A percentile compares a stretch with the other conserved stretches of the same genome.
Evolutionary conservation across 2,113 vertebrate genomes (phyloP).

Genomic region (Heloderma charlesbogerti): DNA sequence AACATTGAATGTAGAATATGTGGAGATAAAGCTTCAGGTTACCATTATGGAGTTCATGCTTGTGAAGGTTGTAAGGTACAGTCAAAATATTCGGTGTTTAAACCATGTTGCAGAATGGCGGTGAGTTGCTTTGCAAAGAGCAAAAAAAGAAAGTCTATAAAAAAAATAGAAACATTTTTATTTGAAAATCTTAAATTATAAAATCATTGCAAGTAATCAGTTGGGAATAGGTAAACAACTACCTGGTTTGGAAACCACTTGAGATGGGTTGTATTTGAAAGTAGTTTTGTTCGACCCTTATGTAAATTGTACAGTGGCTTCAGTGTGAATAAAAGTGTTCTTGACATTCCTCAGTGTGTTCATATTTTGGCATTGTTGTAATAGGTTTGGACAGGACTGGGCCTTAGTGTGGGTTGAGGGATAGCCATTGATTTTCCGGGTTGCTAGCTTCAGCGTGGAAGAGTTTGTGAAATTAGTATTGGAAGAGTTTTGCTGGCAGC

Average conservation of each 20-base stretch:
- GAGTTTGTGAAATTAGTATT: background rate
- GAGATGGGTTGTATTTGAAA: background rate
- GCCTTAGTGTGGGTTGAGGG: background rate
- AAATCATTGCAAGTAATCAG: background rate
- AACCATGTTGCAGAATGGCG: background rate
- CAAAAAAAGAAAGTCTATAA: background rate
- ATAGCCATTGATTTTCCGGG: background rate
- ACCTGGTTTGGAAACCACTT: background rate
- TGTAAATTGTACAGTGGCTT: background rate
- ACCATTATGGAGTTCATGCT: constrained; percentile 98
- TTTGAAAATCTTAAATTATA: background rate
- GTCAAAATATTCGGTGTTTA: constrained; percentile 49
- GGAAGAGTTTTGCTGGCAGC: background rate
- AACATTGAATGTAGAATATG: constrained; percentile 94
- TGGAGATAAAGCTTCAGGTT: constrained; percentile 95
- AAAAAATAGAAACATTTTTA: too few relatives aligned
- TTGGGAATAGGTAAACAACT: background rate
- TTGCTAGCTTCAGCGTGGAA: background rate
- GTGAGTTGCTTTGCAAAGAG: background rate
- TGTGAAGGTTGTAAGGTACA: constrained; percentile 98
- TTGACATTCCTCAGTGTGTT: background rate
- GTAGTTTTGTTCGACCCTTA: background rate
- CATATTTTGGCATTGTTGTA: background rate
- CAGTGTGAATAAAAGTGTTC: background rate
- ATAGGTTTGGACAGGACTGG: background rate